Evolutionary conservation across 2,797 vertebrate species (phyloP), one percentile per base, ranked within the genome.

Genomic region (Furcifer pardalis): DNA sequence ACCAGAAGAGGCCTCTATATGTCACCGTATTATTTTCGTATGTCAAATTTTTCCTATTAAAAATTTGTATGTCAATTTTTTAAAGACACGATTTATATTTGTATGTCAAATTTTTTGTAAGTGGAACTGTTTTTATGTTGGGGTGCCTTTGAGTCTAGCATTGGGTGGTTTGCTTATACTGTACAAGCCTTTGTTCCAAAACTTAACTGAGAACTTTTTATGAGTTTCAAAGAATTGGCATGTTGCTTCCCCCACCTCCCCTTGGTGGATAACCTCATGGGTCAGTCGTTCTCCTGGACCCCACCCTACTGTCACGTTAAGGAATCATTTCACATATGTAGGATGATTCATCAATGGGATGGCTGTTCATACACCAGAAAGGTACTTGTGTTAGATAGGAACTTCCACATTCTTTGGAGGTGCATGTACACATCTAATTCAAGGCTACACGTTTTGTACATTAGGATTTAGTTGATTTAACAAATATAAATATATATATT

Each of bases 321-420:
- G 90, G 92, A 92, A 85, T 91, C 91, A 83, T 15, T 86, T 91
- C 86, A 77, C 89, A 62, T 86, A 73, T 23, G 86, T 88, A 77
- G 91, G 90, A 93, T 94, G 93, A 92, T 49, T 93, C 88, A 86
- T 49, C 81, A 94, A 79, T 89, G 91, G 93, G 87, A 92, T 93
- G 91, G 79, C 88, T 93, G 81, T 90, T 91, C 91, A 89, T 85
- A 89, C 86, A 86, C 84, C 86, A 91, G 79, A 90, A 93, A 77
- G 81, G 79, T 93, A 84, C 89, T 94, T 89, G 85, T 94, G 79
- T 91, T 92, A 92, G 91, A 91, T 92, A 87, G 91, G 91, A 94
- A 79, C 77, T 91, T 92, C 91, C 89, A 91, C 92, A 91, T 94
- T 93, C 91, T 89, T 88, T 90, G 86, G 89, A 92, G 90, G 89